Evolutionary conservation across 2,888 invertebrate genomes (phyloP).

Genomic region (Tetropium fuscum): DNA sequence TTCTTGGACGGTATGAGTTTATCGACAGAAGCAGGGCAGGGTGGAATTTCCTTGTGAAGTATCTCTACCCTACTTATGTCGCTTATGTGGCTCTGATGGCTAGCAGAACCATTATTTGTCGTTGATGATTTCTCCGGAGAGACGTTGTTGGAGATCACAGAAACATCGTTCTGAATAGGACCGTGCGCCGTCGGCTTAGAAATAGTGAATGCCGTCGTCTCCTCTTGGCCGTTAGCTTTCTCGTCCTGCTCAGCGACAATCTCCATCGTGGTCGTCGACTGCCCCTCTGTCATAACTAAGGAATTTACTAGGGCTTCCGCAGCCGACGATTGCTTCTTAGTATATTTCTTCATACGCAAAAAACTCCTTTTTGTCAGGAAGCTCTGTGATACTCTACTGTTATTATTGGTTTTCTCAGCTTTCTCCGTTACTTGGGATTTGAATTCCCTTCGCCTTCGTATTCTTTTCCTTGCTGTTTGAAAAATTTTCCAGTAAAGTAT

Average conservation of each 20-base stretch:
- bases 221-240: slow-evolving; percentile 64
- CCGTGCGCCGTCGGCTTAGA: slow-evolving; percentile 66
- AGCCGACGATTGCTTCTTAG: slow-evolving; percentile 64
- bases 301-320: slow-evolving; percentile 70
- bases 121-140: slow-evolving; percentile 78
- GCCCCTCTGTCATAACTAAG: slow-evolving; percentile 69
- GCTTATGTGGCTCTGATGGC: slow-evolving; percentile 67
- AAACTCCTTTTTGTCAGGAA: slow-evolving; percentile 61
- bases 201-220: slow-evolving; percentile 80
- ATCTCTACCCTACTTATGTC: slow-evolving; percentile 61
- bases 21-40: slow-evolving; percentile 54
- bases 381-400: slow-evolving; percentile 53
- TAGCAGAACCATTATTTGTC: slow-evolving; percentile 72
- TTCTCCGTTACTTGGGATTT: slow-evolving; percentile 57
- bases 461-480: slow-evolving; percentile 84
- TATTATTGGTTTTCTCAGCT: slow-evolving; percentile 54
- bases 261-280: slow-evolving; percentile 65
- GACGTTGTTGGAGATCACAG: slow-evolving; percentile 69
- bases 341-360: slow-evolving; percentile 58
- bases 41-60: slow-evolving; percentile 51
- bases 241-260: slow-evolving; percentile 63
- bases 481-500: slow-evolving; percentile 98
- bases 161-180: slow-evolving; percentile 56
- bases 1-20: slow-evolving; percentile 60
- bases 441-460: slow-evolving; percentile 62